These are phyloP conservation scores for Apteryx mantelli DNA, from an alignment of 2,113 vertebrate species.

Conservation along the genomic window DNA sequence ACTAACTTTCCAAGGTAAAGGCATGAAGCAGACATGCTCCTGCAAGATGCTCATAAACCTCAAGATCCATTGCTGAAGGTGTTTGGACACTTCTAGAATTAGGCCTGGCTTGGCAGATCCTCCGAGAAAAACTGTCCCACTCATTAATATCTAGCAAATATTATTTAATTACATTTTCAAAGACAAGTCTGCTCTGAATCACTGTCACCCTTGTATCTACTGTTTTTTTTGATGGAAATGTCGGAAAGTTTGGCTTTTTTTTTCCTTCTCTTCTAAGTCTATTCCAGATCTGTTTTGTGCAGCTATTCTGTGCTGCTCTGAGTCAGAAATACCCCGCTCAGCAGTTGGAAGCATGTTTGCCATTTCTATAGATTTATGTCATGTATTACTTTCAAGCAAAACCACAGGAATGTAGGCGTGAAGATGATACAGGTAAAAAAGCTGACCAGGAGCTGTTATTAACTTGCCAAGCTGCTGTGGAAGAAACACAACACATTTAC, in stretches of 20 bases:
- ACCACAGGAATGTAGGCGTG: background rate
- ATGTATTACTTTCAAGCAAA: conserved; percentile 10
- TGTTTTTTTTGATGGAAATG: background rate
- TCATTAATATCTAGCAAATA: background rate
- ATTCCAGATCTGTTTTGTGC: background rate
- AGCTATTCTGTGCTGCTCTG: background rate
- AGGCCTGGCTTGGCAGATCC: background rate
- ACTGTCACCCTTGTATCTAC: background rate
- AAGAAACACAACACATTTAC: background rate
- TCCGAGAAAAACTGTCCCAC: background rate
- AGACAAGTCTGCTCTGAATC: background rate
- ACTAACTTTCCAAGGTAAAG: background rate
- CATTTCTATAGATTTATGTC: conserved; percentile 11
- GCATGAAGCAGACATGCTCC: background rate
- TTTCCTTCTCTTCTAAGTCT: background rate
- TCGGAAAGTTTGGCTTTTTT: background rate
- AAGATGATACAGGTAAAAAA: background rate
- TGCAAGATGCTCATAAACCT: background rate
- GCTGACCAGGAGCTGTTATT: conserved; percentile 16
- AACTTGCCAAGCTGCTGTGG: background rate
- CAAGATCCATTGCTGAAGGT: background rate
- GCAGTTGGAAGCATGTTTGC: background rate
- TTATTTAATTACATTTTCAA: background rate
- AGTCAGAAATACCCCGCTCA: conserved; percentile 1
- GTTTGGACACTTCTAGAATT: background rate